These are phyloP conservation scores for Gorsachius magnificus DNA, from an alignment of 2,797 vertebrate species.

Conservation along the genomic window DNA sequence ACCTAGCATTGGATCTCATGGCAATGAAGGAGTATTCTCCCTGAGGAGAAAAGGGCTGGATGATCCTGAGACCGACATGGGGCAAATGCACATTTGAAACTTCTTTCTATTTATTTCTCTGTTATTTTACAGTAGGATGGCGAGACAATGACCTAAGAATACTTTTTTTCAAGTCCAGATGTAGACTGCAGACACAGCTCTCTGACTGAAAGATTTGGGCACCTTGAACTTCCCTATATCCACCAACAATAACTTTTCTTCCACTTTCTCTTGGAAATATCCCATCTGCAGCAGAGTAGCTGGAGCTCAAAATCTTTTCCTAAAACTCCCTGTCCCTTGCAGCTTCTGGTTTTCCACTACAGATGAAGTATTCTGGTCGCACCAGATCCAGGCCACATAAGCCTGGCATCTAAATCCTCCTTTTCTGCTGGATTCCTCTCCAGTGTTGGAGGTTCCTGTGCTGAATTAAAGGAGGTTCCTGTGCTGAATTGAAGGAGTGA, in stretches of 20 bases:
- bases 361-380: background rate
- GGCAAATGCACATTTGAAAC: background rate
- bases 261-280: background rate
- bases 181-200: background rate
- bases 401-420: background rate
- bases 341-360: background rate
- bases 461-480: background rate
- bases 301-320: background rate
- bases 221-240: background rate
- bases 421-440: background rate
- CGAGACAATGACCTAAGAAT: background rate
- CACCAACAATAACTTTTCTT: background rate
- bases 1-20: background rate
- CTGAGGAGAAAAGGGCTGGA: background rate
- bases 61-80: background rate
- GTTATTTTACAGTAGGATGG: background rate
- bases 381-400: background rate
- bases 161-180: background rate
- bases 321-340: background rate
- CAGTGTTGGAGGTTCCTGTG: background rate
- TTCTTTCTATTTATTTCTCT: background rate
- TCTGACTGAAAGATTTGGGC: background rate
- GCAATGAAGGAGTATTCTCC: background rate
- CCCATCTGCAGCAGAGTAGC: background rate
- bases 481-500: background rate